phyloP scores from a whole-genome alignment of 2,888 invertebrate species.

The Neocrepidodera transversa region DNA sequence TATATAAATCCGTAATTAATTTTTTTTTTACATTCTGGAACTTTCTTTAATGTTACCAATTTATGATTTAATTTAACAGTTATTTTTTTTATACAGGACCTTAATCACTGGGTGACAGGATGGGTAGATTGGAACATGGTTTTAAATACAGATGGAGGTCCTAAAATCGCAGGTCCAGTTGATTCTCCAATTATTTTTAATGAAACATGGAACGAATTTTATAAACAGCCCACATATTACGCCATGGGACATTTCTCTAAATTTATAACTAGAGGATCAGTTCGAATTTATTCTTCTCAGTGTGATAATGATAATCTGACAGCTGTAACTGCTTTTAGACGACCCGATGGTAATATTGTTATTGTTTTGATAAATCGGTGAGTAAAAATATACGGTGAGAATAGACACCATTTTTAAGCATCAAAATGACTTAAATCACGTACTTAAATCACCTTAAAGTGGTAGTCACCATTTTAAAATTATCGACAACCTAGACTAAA shows the following conservation, averaged over 20 bases:
- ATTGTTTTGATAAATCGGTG: slow-evolving; percentile 62
- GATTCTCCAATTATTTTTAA: slow-evolving; percentile 78
- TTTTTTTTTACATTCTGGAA: too few species aligned
- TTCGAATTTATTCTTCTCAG: slow-evolving; percentile 51
- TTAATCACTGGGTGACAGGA: slow-evolving; percentile 60
- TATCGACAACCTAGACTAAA: too few species aligned
- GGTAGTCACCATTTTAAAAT: too few species aligned
- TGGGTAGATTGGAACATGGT: slow-evolving; percentile 92
- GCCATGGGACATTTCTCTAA: slow-evolving; percentile 75
- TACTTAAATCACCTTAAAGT: too few species aligned
- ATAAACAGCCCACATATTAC: slow-evolving; percentile 88
- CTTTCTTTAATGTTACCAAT: neutral
- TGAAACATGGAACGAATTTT: slow-evolving; percentile 70
- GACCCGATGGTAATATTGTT: slow-evolving; percentile 61
- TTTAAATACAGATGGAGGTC: slow-evolving; percentile 75
- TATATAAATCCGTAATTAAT: too few species aligned
- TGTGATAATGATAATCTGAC: slow-evolving; percentile 34
- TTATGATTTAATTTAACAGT: neutral
- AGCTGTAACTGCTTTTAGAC: slow-evolving; percentile 60
- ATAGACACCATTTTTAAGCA: too few species aligned
- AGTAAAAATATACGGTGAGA: too few species aligned
- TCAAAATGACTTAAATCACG: too few species aligned
- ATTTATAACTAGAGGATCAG: slow-evolving; percentile 70
- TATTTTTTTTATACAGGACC: slow-evolving; percentile 18
- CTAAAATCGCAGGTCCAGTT: slow-evolving; percentile 75